Conservation (phyloP, 2,113 vertebrate species). For the Notothenia coriiceps region DNA sequence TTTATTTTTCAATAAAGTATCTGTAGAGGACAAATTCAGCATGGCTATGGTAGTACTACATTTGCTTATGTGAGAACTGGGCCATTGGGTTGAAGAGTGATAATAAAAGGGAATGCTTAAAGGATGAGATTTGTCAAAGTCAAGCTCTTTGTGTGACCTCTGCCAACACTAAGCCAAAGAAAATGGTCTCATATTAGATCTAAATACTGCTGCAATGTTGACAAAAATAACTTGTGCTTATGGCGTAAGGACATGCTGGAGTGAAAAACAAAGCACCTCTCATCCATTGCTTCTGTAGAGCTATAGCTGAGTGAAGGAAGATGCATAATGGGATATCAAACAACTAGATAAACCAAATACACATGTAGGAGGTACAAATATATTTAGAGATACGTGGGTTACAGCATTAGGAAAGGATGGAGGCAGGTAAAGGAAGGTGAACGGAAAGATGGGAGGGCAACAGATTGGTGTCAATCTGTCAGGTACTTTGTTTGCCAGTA, state of each 20-base stretch:
- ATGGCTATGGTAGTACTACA: not conserved
- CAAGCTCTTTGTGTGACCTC: not conserved
- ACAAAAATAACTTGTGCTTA: constrained; percentile 31
- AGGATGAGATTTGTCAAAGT: not conserved
- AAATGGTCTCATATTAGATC: not conserved
- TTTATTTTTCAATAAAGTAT: not conserved
- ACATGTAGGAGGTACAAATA: not conserved
- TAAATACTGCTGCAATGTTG: constrained; percentile 10
- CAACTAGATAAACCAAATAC: not conserved
- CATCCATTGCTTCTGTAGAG: not conserved
- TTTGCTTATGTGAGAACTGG: not conserved
- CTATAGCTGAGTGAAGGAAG: constrained; percentile 1
- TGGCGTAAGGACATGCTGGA: constrained; percentile 21
- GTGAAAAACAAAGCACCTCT: not conserved
- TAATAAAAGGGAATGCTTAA: not conserved
- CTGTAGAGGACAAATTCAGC: not conserved
- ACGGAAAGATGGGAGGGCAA: constrained; percentile 1
- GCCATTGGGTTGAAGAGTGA: not conserved
- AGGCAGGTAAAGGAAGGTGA: constrained; percentile 6
- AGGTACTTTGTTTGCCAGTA: constrained; percentile 40
- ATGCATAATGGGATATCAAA: constrained; percentile 10
- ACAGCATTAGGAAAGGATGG: not conserved
- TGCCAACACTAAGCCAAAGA: not conserved
- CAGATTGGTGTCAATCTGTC: constrained; percentile 34
- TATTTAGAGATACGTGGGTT: not conserved